These are phyloP conservation scores for Nansenia antarctica DNA, from an alignment of 2,113 vertebrate genomes.

Conservation along the genomic window DNA sequence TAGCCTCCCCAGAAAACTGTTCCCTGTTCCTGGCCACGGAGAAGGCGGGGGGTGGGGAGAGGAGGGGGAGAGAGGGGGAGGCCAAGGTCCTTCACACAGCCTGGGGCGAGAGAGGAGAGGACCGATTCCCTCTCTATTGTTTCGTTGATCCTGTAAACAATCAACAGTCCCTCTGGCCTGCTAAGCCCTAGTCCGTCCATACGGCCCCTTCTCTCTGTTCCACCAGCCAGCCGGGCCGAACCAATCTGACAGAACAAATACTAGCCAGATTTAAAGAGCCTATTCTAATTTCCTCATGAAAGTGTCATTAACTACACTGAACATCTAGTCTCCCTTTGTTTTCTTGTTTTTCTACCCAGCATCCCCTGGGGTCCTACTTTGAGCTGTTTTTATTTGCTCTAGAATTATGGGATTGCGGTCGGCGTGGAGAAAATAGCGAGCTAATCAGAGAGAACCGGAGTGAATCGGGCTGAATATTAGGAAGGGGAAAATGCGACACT, in stretches of 20 bases:
- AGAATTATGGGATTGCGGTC: not conserved
- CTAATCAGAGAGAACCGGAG: conserved; percentile 26
- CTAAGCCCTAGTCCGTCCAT: conserved; percentile 41
- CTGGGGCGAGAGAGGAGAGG: conserved; percentile 53
- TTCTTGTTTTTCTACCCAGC: not conserved
- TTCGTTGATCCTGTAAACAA: conserved; percentile 69
- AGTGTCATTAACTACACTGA: conserved; percentile 14
- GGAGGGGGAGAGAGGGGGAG: conserved; percentile 19
- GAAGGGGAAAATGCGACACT: conserved; percentile 33
- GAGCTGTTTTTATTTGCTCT: conserved; percentile 27
- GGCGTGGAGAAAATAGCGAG: conserved; percentile 3
- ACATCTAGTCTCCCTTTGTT: conserved; percentile 15
- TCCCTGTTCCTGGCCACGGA: conserved; percentile 44
- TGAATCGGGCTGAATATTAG: conserved; percentile 27
- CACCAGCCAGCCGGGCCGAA: conserved; percentile 19
- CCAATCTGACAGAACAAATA: conserved; percentile 31
- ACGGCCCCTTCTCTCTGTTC: not conserved
- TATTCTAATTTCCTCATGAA: conserved; percentile 3
- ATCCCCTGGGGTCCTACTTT: not conserved
- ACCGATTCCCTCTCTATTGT: conserved; percentile 67
- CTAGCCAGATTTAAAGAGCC: conserved; percentile 24
- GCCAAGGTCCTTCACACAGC: conserved; percentile 39
- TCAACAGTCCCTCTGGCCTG: conserved; percentile 55
- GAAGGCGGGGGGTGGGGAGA: conserved; percentile 22
- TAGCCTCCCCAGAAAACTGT: conserved; percentile 46